Conservation (phyloP, 2,113 vertebrate genomes). For the human (Homo sapiens) region DNA sequence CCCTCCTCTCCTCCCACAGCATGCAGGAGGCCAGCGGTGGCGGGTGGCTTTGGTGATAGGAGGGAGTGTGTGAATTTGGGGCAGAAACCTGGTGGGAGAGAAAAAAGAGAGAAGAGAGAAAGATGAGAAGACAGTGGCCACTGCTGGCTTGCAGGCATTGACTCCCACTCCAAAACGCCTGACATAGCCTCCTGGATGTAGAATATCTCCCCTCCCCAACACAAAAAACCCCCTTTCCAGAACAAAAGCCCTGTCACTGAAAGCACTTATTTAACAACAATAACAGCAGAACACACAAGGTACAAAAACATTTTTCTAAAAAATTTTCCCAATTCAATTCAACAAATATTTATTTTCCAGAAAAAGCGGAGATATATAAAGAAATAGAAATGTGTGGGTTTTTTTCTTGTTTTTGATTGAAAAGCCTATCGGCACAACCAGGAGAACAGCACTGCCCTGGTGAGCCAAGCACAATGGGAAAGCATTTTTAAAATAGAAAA, state of each 20-base stretch:
- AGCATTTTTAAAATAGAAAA: constrained; percentile 71
- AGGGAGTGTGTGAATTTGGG: not conserved
- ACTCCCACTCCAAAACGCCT: not conserved
- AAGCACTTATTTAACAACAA: constrained; percentile 73
- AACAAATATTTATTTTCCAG: constrained; percentile 76
- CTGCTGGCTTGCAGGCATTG: not conserved
- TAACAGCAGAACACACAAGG: constrained; percentile 67
- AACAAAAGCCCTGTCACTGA: constrained; percentile 70
- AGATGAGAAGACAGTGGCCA: not conserved
- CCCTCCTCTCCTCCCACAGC: not conserved
- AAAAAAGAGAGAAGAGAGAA: not conserved
- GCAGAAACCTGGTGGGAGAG: not conserved
- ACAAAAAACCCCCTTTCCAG: constrained; percentile 52
- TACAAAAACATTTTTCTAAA: constrained; percentile 74
- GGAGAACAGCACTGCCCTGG: constrained; percentile 57
- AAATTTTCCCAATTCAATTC: constrained; percentile 72
- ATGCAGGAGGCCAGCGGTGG: not conserved
- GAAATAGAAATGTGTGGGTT: constrained; percentile 67
- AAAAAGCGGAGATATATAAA: constrained; percentile 71
- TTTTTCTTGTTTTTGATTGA: constrained; percentile 71
- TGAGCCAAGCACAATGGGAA: constrained; percentile 70
- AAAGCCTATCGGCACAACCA: constrained; percentile 69
- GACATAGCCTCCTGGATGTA: not conserved
- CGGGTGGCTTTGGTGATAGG: rapidly evolving
- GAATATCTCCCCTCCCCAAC: not conserved